A percentile compares a stretch with the other conserved stretches of the same genome.
These are phyloP conservation scores for Bradynema listronoti DNA, from an alignment of 1,140 invertebrate genomes.

Conservation along the genomic window DNA sequence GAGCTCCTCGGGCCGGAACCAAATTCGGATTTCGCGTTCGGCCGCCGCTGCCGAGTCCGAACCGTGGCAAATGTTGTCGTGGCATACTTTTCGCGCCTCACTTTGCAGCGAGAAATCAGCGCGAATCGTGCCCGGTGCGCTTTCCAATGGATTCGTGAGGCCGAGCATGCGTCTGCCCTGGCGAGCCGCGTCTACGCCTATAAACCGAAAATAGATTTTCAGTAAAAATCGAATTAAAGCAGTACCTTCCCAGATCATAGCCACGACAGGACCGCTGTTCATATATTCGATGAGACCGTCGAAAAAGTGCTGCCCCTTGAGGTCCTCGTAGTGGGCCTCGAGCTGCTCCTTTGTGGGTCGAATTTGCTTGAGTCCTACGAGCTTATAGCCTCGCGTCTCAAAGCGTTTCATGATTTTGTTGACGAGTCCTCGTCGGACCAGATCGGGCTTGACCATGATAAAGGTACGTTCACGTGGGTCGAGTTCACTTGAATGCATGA, in stretches of 20 bases:
- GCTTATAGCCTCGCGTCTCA: slow-evolving; percentile 89
- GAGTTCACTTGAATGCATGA: too few species aligned
- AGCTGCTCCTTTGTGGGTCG: slow-evolving; percentile 15
- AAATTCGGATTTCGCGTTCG: slow-evolving; percentile 85
- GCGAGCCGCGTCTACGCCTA: slow-evolving; percentile 75
- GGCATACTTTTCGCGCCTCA: slow-evolving; percentile 62
- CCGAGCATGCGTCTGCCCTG: slow-evolving; percentile 88
- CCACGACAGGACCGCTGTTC: slow-evolving; percentile 88
- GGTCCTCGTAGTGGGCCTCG: slow-evolving; percentile 81
- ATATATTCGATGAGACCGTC: slow-evolving; percentile 87
- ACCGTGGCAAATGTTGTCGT: slow-evolving; percentile 65
- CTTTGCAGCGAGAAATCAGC: neutral
- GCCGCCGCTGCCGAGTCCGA: slow-evolving; percentile 91
- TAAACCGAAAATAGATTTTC: slow-evolving; percentile 61
- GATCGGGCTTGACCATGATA: slow-evolving; percentile 94
- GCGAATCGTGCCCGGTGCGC: slow-evolving; percentile 84
- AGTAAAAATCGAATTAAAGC: slow-evolving; percentile 20
- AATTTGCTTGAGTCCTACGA: slow-evolving; percentile 82
- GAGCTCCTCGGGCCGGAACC: too few species aligned
- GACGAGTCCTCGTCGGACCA: slow-evolving; percentile 85
- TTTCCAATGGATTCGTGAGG: slow-evolving; percentile 79
- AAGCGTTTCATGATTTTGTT: slow-evolving; percentile 89
- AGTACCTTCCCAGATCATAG: slow-evolving; percentile 74
- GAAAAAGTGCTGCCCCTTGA: slow-evolving; percentile 81
- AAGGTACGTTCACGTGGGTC: slow-evolving; percentile 96